Conservation (phyloP, 2,797 vertebrate genomes). For the Ctenosaura bakeri region DNA sequence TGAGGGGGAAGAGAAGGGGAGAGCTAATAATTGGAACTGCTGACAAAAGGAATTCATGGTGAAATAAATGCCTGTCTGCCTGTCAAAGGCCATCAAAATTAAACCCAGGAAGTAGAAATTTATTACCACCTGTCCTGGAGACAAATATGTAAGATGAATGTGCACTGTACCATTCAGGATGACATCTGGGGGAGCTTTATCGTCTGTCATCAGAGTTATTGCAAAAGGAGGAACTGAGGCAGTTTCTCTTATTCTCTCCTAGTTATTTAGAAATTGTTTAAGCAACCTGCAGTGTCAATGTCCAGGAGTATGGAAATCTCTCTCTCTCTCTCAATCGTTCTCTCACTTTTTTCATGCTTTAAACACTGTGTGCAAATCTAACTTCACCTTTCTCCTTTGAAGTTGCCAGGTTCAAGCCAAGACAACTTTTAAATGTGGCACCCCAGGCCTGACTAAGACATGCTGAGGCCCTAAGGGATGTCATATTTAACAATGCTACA, state of each 20-base stretch:
- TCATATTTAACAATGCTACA: background rate
- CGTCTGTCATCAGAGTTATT: constrained; percentile 57
- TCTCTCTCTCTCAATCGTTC: background rate
- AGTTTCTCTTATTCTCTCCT: constrained; percentile 53
- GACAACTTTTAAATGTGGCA: constrained; percentile 11
- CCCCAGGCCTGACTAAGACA: background rate
- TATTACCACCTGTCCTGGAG: constrained; percentile 72
- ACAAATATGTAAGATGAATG: constrained; percentile 69
- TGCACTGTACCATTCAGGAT: constrained; percentile 60
- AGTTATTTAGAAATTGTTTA: constrained; percentile 38
- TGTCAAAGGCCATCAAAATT: constrained; percentile 73
- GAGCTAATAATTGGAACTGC: constrained; percentile 71
- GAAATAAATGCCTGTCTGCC: constrained; percentile 71
- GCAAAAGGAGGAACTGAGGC: constrained; percentile 44
- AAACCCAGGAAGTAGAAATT: constrained; percentile 74
- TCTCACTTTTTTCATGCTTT: constrained; percentile 29
- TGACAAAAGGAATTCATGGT: constrained; percentile 73
- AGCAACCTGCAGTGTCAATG: constrained; percentile 33
- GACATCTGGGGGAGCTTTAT: constrained; percentile 67
- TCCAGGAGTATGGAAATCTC: background rate
- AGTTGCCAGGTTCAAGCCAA: constrained; percentile 15
- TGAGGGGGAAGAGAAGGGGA: constrained; percentile 25
- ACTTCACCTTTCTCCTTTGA: constrained; percentile 27
- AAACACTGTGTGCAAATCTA: constrained; percentile 57
- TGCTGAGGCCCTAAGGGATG: background rate